Base-by-base conservation (phyloP, 2,113 vertebrate species). In the Elachura formosa region DNA sequence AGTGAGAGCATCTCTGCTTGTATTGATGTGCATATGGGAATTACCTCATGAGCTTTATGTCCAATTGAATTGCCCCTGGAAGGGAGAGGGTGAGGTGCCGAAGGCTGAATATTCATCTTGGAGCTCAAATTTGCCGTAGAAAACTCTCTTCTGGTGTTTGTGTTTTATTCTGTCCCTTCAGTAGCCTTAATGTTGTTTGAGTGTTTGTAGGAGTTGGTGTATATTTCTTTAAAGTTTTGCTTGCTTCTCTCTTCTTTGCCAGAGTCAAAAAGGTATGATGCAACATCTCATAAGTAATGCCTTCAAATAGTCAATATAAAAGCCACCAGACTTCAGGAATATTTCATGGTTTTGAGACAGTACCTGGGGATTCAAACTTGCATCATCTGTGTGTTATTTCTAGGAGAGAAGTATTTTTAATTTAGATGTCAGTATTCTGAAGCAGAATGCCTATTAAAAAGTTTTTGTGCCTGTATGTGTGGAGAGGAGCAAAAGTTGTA, bases 41-140 rank as follows among this genome's bases (percentile, higher is more conserved):
- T 38, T 61, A 31, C 7, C 33, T 40, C 11, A 13, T 25, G 14
- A 41, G 11, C 0, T 0, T 25, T 38, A 20, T 54, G 33, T 21
- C 12, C 1, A 4, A 18, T 3, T 71, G 49, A 73, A 29, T 22
- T 64, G 38, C 6, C 7, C 8, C 10, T 2, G 2, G 17, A 56
- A 46, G 8, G n/a, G 33, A 62, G 33, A 15, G 22, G 5, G 5
- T 10, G 48, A 59, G 38, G 11, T 5, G 9, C 18, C 38, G 10
- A 12, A 52, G 29, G 15, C 61, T 87, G 38, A 52, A 40, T 66
- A n/a, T 48, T 73, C 11, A 8, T 26, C 19, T 4, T 38, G 11
- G 33, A 10, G 16, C 19, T 58, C 4, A 9, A 78, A 40, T 5
- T 48, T 84, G 54, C 7, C 9, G 5, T 11, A 40, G 51, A 19